phyloP scores from a whole-genome alignment of 2,888 invertebrate genomes.

The Orgyia antiqua region DNA sequence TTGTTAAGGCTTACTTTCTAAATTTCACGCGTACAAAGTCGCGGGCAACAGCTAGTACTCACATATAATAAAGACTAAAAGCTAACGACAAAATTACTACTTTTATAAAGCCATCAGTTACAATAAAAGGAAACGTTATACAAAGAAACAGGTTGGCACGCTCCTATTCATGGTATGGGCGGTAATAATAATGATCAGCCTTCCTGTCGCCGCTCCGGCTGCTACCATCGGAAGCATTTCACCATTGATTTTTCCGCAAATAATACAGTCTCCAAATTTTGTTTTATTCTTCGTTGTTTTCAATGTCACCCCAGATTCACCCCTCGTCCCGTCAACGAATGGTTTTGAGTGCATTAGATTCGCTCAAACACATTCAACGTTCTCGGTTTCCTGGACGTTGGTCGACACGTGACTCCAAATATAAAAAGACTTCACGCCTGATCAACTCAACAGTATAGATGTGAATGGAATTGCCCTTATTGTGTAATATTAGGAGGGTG shows the following conservation, averaged over 20 bases:
- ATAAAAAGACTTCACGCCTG: constrained; percentile 75
- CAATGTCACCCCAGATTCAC: constrained; percentile 32
- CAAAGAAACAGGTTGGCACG: constrained; percentile 51
- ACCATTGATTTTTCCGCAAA: constrained; percentile 76
- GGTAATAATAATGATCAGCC: constrained; percentile 69
- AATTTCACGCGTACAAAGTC: no score
- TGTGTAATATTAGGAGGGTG: constrained; percentile 59
- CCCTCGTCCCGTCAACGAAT: constrained; percentile 49
- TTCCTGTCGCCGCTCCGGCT: constrained; percentile 54
- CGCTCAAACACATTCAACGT: constrained; percentile 65
- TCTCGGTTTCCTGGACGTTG: constrained; percentile 66
- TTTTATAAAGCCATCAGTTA: constrained; percentile 61
- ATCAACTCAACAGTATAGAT: constrained; percentile 61
- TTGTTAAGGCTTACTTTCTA: no score
- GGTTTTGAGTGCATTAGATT: constrained; percentile 74
- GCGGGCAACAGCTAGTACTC: no score
- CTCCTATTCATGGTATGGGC: constrained; percentile 51
- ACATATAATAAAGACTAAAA: no score
- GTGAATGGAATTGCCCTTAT: constrained; percentile 73
- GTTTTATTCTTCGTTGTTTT: constrained; percentile 38
- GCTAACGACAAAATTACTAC: constrained; percentile 60
- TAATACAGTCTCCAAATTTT: constrained; percentile 55
- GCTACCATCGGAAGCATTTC: constrained; percentile 63
- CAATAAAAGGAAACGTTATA: constrained; percentile 48
- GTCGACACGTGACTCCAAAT: constrained; percentile 69